A percentile compares a stretch with the other conserved stretches of the same genome.
Evolutionary conservation across 2,888 invertebrate genomes (phyloP).

Genomic region (Pemphredon lugubris): DNA sequence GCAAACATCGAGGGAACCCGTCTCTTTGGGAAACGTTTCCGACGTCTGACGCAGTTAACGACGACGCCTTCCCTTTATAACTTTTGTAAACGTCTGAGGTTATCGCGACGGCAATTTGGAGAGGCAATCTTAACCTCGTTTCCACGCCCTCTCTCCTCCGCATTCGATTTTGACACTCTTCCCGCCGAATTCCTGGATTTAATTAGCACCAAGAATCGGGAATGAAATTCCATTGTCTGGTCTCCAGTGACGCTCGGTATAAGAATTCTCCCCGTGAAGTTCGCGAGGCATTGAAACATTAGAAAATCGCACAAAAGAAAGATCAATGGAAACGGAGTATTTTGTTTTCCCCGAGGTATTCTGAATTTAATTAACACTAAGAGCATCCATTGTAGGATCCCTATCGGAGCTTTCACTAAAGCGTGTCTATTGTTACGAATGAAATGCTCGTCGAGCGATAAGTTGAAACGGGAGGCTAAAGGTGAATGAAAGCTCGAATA

Average conservation of each 20-base stretch:
- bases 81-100: slow-evolving; percentile 38
- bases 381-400: not conserved
- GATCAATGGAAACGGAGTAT: not conserved
- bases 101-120: not conserved
- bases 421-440: not conserved
- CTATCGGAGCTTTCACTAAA: not conserved
- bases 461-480: no score
- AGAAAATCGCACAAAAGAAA: not conserved
- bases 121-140: slow-evolving; percentile 16
- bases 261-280: no score
- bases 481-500: no score
- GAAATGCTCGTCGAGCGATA: no score
- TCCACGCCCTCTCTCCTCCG: slow-evolving; percentile 5
- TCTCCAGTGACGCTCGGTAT: not conserved
- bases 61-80: slow-evolving; percentile 49
- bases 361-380: not conserved
- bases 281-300: not conserved
- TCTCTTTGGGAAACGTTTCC: slow-evolving; percentile 28
- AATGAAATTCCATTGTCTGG: not conserved
- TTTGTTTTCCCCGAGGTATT: not conserved
- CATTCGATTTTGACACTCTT: slow-evolving; percentile 20
- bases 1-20: slow-evolving; percentile 60
- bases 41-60: slow-evolving; percentile 54
- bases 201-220: slow-evolving; percentile 14
- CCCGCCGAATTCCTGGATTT: slow-evolving; percentile 8